Evolutionary conservation across 2,113 vertebrate species (phyloP), one percentile per base, ranked within the genome.

Genomic region (Myotis davidii): DNA sequence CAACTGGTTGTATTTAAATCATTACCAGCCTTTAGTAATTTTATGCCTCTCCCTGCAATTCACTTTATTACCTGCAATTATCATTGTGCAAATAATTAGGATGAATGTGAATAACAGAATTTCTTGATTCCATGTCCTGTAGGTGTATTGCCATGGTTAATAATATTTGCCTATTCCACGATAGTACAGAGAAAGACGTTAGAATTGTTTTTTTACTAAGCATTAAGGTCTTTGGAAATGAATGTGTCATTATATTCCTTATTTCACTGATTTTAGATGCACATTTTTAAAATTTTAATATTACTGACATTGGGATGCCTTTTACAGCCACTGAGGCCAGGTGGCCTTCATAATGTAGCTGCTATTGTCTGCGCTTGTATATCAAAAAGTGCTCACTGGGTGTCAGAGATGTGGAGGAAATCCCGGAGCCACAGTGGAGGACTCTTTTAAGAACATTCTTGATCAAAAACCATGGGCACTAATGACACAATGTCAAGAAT

Each of bases 31-130:
- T 81, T 91, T 85, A 69, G 84, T 72, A 69, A 81, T 90, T 56
- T 74, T 84, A 27, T 65, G 69, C 59, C 89, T 69, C 72, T 21
- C 16, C n/a, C 69, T 91, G 73, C 37, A 54, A 12, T 89, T 82
- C 42, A 50, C 42, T 86, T 79, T 5, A 20, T 50, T 21, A 65
- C 88, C 20, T 85, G 21, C 64, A 70, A 67, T 78, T 91, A 73
- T 27, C 20, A 8, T 56, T 84, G 54, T 95, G 76, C 39, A 87
- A 78, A 91, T 73, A 78, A 56, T 72, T 13, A 56, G 42, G 54
- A 88, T 87, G 34, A 54, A 73, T 73, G 25, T 83, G 79, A 93
- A n/a, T 37, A 34, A 61, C 59, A 96, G 52, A 18, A 42, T 95
- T 74, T 82, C 42, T 85, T 65, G 39, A 73, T 25, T 64, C 42